Conservation (phyloP, 2,113 vertebrate genomes). For the Tachysurus fulvidraco region DNA sequence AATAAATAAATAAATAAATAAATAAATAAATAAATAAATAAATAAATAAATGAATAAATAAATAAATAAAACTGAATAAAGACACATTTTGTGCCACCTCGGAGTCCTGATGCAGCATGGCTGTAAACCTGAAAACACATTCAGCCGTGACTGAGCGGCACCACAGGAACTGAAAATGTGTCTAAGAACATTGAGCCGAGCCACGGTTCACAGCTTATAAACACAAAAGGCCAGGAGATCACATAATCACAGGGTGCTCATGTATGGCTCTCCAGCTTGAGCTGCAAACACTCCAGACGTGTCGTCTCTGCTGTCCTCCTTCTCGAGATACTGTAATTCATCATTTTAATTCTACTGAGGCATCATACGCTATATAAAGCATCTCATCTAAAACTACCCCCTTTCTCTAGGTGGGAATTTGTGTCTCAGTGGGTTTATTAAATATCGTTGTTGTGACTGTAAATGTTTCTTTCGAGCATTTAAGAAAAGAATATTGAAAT, state of each 20-base stretch:
- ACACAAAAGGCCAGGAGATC: constrained; percentile 22
- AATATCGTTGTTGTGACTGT: neutral
- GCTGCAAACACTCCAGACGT: neutral
- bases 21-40: neutral
- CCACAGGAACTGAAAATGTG: constrained; percentile 6
- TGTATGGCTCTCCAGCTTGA: constrained; percentile 1
- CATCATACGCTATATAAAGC: neutral
- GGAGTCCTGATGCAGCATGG: neutral
- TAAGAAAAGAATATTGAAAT: neutral
- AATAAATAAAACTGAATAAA: neutral
- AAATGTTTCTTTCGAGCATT: constrained; percentile 5
- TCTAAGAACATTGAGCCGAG: neutral
- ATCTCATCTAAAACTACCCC: neutral
- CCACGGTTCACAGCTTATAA: constrained; percentile 21
- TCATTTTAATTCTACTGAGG: constrained; percentile 3
- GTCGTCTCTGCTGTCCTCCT: neutral
- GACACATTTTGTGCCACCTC: neutral
- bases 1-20: neutral
- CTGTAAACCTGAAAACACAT: constrained; percentile 4
- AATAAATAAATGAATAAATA: neutral
- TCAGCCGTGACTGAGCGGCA: neutral
- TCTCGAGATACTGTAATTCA: neutral
- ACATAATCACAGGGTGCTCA: neutral
- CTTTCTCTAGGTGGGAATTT: neutral
- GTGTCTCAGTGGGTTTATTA: neutral